phyloP scores from a whole-genome alignment of 2,797 vertebrate species.

The Pangasius krempfi region DNA sequence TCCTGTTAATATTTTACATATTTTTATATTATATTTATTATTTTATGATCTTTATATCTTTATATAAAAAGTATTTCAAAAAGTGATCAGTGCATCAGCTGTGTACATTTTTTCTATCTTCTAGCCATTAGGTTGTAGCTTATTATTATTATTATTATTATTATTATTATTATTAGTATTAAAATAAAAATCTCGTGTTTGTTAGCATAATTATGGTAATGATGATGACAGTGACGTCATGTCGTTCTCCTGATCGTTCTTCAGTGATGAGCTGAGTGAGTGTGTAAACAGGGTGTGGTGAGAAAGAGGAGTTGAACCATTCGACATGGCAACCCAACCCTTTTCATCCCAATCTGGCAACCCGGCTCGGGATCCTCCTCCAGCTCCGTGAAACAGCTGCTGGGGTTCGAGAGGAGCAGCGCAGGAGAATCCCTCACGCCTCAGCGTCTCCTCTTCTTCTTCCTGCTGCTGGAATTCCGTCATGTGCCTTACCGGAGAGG shows the following conservation, averaged over 20 bases:
- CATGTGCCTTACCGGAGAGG: slow-evolving; percentile 9
- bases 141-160: neutral
- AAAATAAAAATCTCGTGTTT: neutral
- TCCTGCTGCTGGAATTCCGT: neutral
- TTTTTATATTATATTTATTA: neutral
- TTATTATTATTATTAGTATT: neutral
- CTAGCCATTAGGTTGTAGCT: neutral
- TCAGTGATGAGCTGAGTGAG: neutral
- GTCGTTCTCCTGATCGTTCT: neutral
- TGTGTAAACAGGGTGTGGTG: neutral
- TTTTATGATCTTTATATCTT: neutral
- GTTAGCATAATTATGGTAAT: neutral
- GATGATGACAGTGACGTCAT: neutral
- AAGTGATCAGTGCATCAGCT: neutral
- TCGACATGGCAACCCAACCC: neutral
- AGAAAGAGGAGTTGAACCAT: rapidly evolving
- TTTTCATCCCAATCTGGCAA: neutral
- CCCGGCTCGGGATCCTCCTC: slow-evolving; percentile 1
- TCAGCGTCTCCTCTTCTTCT: slow-evolving; percentile 8
- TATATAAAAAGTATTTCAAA: neutral
- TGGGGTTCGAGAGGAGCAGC: neutral
- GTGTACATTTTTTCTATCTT: neutral
- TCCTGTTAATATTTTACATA: neutral
- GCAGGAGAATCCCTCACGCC: slow-evolving; percentile 48
- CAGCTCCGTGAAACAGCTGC: neutral